Evolutionary conservation across 2,888 invertebrate genomes (phyloP).

Genomic region (Lagria hirta): DNA sequence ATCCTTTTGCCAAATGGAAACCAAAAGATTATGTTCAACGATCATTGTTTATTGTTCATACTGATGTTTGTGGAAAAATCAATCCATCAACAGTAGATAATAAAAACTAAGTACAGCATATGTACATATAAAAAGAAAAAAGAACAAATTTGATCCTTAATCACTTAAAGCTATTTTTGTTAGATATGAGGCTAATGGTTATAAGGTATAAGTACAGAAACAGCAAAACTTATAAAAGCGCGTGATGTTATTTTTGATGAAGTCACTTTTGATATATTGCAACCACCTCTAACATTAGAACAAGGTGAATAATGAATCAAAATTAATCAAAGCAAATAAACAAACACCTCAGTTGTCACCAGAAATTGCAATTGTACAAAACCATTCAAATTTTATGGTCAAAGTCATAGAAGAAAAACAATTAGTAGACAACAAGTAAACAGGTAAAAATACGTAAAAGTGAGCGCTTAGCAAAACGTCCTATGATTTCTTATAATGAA

Average conservation of each 20-base stretch:
- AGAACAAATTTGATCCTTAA: constrained; percentile 43
- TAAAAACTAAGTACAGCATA: constrained; percentile 38
- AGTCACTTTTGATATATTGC: constrained; percentile 3
- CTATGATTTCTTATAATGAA: too few relatives aligned
- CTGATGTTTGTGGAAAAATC: constrained; percentile 28
- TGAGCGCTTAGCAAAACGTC: too few relatives aligned
- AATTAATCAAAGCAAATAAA: too few relatives aligned
- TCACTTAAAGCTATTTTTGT: constrained; percentile 44
- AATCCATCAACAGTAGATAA: constrained; percentile 23
- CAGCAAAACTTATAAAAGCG: constrained; percentile 36
- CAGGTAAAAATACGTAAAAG: too few relatives aligned
- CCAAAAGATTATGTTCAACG: constrained; percentile 15
- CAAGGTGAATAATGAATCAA: constrained; percentile 1
- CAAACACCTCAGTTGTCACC: too few relatives aligned
- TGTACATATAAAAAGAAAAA: constrained; percentile 42
- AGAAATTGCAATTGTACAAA: too few relatives aligned
- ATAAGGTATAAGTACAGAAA: constrained; percentile 42
- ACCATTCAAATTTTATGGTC: too few relatives aligned
- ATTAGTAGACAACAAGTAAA: too few relatives aligned
- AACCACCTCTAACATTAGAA: constrained; percentile 1
- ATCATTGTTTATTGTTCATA: constrained; percentile 23
- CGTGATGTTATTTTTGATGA: constrained; percentile 45
- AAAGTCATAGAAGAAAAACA: too few relatives aligned
- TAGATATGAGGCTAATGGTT: constrained; percentile 43
- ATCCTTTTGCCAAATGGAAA: constrained; percentile 20